phyloP scores from a whole-genome alignment of 2,888 invertebrate genomes.

The Strigamia maritima region DNA sequence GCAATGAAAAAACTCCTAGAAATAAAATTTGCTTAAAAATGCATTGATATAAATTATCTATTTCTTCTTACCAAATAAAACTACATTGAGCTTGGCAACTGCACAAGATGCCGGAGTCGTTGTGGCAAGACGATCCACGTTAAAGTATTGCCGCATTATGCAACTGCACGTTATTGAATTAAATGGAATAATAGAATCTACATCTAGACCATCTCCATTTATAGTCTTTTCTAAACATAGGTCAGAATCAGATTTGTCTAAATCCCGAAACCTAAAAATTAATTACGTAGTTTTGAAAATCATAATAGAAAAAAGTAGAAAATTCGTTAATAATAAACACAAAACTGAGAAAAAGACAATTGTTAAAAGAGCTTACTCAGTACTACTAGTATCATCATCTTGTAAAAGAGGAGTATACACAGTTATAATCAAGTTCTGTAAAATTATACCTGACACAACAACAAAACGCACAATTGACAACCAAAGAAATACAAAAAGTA shows the following conservation, averaged over 20 bases:
- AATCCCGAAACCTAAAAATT: neutral
- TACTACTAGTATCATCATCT: neutral
- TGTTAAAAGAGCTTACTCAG: slow-evolving; percentile 7
- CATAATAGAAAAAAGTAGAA: neutral
- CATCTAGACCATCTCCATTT: neutral
- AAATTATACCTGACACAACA: neutral
- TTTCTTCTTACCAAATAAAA: neutral
- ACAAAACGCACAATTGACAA: neutral
- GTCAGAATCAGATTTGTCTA: neutral
- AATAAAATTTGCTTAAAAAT: neutral
- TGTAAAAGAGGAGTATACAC: slow-evolving; percentile 7
- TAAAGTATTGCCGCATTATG: neutral
- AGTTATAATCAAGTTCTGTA: neutral
- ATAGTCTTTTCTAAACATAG: neutral
- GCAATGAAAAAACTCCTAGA: neutral
- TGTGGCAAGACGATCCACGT: neutral
- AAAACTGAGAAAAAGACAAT: neutral
- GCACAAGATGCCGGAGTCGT: neutral
- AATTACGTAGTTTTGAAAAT: neutral
- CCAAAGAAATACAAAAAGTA: neutral
- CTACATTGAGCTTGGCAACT: neutral
- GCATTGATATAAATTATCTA: neutral
- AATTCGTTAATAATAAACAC: neutral
- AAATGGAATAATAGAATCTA: neutral
- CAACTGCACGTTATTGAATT: neutral